Percentiles rank a stretch among this genome's conserved stretches.
Conservation (phyloP, 2,888 invertebrate genomes). For the Hydriomena furcata region DNA sequence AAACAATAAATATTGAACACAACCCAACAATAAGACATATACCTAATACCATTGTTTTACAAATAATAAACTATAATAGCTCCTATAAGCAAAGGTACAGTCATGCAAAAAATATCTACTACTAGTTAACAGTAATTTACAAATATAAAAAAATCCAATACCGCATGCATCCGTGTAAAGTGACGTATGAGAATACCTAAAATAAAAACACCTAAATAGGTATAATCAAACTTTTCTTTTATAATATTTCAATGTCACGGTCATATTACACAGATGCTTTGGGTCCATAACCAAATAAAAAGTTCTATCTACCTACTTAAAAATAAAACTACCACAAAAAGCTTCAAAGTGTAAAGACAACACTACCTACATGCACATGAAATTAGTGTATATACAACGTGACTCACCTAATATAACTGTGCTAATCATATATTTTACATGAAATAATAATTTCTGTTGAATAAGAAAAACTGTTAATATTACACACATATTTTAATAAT, state of each 20-base stretch:
- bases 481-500: conserved; percentile 14
- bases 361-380: conserved; percentile 14
- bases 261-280: conserved; percentile 4
- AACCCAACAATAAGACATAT: conserved; percentile 2
- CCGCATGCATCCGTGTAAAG: neutral
- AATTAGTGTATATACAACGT: conserved; percentile 13
- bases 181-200: neutral
- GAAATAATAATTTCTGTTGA: conserved; percentile 9
- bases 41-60: conserved; percentile 1
- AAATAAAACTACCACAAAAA: neutral
- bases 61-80: conserved; percentile 2
- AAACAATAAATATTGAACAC: conserved; percentile 28
- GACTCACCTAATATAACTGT: conserved; percentile 16
- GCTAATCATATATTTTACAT: neutral
- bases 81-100: too few relatives aligned
- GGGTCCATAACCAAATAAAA: conserved; percentile 30
- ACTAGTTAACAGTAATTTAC: neutral
- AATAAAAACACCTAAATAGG: neutral
- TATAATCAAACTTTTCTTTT: neutral
- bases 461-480: conserved; percentile 14
- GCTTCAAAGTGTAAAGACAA: neutral
- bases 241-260: neutral
- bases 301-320: conserved; percentile 15
- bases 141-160: neutral
- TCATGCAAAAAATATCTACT: conserved; percentile 4